phyloP scores from a whole-genome alignment of 2,888 invertebrate genomes.

The Ormia ochracea region DNA sequence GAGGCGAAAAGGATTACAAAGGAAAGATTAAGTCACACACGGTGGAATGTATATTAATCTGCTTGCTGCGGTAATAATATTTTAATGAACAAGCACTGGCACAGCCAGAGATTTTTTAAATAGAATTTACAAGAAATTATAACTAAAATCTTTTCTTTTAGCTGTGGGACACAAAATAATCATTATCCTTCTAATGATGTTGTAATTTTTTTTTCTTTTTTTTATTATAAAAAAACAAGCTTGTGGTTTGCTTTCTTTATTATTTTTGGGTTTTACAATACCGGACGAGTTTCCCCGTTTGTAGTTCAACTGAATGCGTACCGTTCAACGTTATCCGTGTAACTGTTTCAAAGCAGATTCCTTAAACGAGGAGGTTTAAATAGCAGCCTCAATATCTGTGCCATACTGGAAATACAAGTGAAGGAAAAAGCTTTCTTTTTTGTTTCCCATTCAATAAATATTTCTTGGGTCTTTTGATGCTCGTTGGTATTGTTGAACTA shows the following conservation, averaged over 20 bases:
- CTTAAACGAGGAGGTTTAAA: neutral
- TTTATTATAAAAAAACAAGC: neutral
- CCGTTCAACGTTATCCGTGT: conserved; percentile 47
- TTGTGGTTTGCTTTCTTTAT: neutral
- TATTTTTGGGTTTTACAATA: neutral
- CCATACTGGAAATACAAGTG: conserved; percentile 43
- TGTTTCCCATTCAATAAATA: neutral
- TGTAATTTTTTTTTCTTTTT: neutral
- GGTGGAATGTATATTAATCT: neutral
- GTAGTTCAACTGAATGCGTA: neutral
- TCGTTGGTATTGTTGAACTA: neutral
- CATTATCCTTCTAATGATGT: neutral
- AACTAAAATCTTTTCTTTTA: neutral
- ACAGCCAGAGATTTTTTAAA: conserved; percentile 1
- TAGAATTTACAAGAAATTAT: neutral
- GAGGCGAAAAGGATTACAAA: neutral
- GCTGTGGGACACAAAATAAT: neutral
- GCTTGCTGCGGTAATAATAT: neutral
- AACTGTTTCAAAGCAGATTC: conserved; percentile 43
- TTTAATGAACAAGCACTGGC: neutral
- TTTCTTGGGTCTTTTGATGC: neutral
- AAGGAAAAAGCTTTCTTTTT: conserved; percentile 38
- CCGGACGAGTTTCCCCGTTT: neutral
- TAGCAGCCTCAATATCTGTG: conserved; percentile 43
- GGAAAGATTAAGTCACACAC: neutral